phyloP scores from a whole-genome alignment of 1,140 invertebrate species.

The Reticulitermes speratus region DNA sequence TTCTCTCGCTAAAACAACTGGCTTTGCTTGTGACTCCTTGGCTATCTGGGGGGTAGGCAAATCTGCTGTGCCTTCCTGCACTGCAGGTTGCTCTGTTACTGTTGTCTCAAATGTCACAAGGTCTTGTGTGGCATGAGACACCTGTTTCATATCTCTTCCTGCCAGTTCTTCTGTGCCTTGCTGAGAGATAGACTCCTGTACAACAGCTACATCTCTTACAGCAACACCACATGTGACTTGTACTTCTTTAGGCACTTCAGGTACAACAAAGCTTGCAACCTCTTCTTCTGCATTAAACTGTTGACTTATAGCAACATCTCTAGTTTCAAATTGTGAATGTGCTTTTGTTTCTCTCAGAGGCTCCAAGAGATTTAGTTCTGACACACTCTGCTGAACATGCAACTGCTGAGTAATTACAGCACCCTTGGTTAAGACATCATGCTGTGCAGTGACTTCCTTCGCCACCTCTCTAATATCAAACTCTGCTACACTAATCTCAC shows the following conservation, averaged over 20 bases:
- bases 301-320: slow-evolving; percentile 34
- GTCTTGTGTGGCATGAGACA: not conserved
- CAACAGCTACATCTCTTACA: slow-evolving; percentile 18
- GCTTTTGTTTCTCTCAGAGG: slow-evolving; percentile 22
- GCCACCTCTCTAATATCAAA: slow-evolving; percentile 35
- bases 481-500: not conserved
- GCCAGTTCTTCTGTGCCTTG: slow-evolving; percentile 12
- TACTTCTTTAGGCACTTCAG: not conserved
- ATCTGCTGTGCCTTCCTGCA: slow-evolving; percentile 1
- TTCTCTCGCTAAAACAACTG: not conserved
- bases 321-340: slow-evolving; percentile 31
- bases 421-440: slow-evolving; percentile 1
- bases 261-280: not conserved
- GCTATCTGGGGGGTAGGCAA: not conserved
- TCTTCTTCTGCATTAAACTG: slow-evolving; percentile 23
- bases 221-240: not conserved
- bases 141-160: not conserved
- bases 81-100: slow-evolving; percentile 17
- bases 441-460: slow-evolving; percentile 26
- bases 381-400: slow-evolving; percentile 16
- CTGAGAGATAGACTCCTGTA: slow-evolving; percentile 18
- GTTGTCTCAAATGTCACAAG: slow-evolving; percentile 19
- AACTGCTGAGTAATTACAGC: slow-evolving; percentile 31
- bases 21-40: slow-evolving; percentile 17
- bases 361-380: slow-evolving; percentile 4